Conservation (phyloP, 1,140 invertebrate genomes). For the Rhagoletis zephyria region DNA sequence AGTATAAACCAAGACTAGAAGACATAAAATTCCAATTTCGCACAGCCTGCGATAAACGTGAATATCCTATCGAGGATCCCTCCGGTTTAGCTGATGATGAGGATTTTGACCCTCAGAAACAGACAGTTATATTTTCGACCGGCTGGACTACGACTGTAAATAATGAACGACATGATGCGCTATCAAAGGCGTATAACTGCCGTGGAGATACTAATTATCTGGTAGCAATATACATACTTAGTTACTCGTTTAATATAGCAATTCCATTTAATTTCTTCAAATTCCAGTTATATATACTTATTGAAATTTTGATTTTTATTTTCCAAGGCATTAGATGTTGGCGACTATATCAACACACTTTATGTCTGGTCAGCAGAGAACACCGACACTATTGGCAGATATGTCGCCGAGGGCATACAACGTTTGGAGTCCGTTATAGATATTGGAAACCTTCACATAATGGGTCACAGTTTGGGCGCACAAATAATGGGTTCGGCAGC, state of each 20-base stretch:
- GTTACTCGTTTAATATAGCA: neutral
- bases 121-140: slow-evolving; percentile 68
- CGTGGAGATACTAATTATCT: neutral
- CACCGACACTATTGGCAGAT: slow-evolving; percentile 66
- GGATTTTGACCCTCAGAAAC: slow-evolving; percentile 64
- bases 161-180: slow-evolving; percentile 50
- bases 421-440: slow-evolving; percentile 61
- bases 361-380: slow-evolving; percentile 64
- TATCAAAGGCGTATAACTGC: too few relatives aligned
- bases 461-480: slow-evolving; percentile 73
- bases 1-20: too few relatives aligned
- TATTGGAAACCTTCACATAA: slow-evolving; percentile 66
- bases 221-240: too few relatives aligned
- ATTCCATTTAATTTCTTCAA: neutral
- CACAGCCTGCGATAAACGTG: too few relatives aligned
- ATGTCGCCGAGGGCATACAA: slow-evolving; percentile 62
- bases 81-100: neutral
- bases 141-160: slow-evolving; percentile 70
- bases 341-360: neutral
- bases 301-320: too few relatives aligned
- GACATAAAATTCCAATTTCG: too few relatives aligned
- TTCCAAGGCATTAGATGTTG: neutral
- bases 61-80: neutral
- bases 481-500: slow-evolving; percentile 72
- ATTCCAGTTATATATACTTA: too few relatives aligned